Evolutionary conservation across 2,113 vertebrate genomes (phyloP).

Genomic region (Holacanthus passer): DNA sequence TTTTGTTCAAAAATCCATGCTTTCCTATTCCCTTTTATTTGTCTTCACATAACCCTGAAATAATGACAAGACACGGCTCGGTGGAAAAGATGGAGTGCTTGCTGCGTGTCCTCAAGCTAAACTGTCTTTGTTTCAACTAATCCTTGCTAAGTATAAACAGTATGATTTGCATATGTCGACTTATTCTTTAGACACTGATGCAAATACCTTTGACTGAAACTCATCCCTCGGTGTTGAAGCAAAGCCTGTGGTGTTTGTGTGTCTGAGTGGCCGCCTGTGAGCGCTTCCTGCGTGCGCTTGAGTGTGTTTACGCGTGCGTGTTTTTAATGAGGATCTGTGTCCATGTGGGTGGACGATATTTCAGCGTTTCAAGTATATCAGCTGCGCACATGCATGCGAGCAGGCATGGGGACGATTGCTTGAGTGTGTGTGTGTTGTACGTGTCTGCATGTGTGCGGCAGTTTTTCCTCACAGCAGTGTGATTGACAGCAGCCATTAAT

Average conservation of each 20-base stretch:
- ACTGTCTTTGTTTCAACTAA: conserved; percentile 78
- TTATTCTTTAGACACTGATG: conserved; percentile 76
- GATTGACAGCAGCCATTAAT: conserved; percentile 81
- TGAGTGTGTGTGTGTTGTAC: not conserved
- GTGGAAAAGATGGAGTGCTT: conserved; percentile 49
- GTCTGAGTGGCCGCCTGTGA: conserved; percentile 35
- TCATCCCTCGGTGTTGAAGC: conserved; percentile 58
- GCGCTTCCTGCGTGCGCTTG: conserved; percentile 10
- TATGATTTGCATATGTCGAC: conserved; percentile 75
- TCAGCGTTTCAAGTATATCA: conserved; percentile 33
- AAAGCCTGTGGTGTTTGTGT: conserved; percentile 53
- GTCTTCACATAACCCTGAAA: conserved; percentile 53
- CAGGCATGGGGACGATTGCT: conserved; percentile 24
- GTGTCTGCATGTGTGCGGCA: not conserved
- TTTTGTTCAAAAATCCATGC: conserved; percentile 11
- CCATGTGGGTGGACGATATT: conserved; percentile 8
- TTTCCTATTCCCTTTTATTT: conserved; percentile 43
- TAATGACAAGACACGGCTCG: conserved; percentile 52
- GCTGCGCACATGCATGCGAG: conserved; percentile 40
- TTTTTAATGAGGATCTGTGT: conserved; percentile 28
- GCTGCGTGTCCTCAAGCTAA: conserved; percentile 67
- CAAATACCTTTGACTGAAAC: conserved; percentile 79
- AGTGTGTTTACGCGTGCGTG: conserved; percentile 23
- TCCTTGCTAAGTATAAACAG: conserved; percentile 77
- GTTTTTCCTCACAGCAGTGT: conserved; percentile 53